Percentiles rank a stretch among this genome's conserved stretches.
These are phyloP conservation scores for Punctoribates punctum DNA, from an alignment of 2,888 invertebrate genomes.

Conservation along the genomic window DNA sequence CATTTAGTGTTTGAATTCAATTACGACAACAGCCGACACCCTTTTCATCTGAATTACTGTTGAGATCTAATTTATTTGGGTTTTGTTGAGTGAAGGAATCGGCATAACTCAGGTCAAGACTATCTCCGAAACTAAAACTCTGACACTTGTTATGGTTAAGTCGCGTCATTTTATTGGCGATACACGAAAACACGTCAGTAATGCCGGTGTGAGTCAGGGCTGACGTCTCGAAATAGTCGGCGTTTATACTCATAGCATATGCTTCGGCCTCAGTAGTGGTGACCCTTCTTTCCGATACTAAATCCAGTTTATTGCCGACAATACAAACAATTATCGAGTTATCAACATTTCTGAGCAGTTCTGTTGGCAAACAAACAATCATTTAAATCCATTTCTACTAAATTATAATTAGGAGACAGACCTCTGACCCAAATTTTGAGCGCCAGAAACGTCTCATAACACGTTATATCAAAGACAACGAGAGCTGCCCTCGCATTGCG, in stretches of 20 bases:
- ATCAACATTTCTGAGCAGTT: conserved; percentile 66
- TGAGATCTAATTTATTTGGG: conserved; percentile 4
- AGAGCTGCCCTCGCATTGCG: conserved; percentile 83
- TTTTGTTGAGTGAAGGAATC: neutral
- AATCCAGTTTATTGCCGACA: conserved; percentile 82
- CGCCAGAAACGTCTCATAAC: conserved; percentile 67
- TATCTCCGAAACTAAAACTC: conserved; percentile 4
- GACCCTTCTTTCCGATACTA: conserved; percentile 63
- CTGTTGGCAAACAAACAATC: conserved; percentile 50
- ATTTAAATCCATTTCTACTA: neutral
- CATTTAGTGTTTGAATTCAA: neutral
- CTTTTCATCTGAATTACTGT: neutral
- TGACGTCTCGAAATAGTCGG: conserved; percentile 76
- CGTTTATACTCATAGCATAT: conserved; percentile 53
- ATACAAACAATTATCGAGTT: conserved; percentile 72
- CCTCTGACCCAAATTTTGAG: conserved; percentile 75
- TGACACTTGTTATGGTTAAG: neutral
- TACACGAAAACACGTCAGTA: conserved; percentile 12
- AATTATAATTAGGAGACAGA: neutral
- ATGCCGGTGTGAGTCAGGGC: conserved; percentile 60
- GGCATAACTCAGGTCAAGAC: neutral
- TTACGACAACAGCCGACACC: neutral
- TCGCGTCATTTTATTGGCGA: conserved; percentile 7
- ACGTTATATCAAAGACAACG: conserved; percentile 67
- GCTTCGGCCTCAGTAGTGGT: conserved; percentile 45